A percentile compares a stretch with the other conserved stretches of the same genome.
These are phyloP conservation scores for Cirrhinus mrigala DNA, from an alignment of 2,797 vertebrate genomes.

Conservation along the genomic window DNA sequence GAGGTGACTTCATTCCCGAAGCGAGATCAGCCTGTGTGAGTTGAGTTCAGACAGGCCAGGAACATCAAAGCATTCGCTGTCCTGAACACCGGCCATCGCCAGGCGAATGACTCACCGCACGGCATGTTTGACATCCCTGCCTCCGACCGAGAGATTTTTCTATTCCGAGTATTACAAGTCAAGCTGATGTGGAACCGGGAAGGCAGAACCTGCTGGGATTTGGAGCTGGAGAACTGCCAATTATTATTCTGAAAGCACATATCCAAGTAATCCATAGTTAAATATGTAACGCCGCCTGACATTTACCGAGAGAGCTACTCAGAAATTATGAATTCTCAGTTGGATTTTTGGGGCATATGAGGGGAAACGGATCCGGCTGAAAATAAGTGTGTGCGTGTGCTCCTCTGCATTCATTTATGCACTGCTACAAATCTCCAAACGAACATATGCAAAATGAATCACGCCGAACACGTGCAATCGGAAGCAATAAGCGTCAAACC, in stretches of 20 bases:
- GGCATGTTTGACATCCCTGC: conserved; percentile 1
- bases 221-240: conserved; percentile 23
- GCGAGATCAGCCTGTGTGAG: conserved; percentile 17
- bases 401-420: conserved; percentile 31
- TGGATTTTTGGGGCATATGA: conserved; percentile 26
- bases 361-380: conserved; percentile 10
- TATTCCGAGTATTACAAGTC: conserved; percentile 11
- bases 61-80: conserved; percentile 22
- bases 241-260: conserved; percentile 49
- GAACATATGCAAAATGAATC: conserved; percentile 26
- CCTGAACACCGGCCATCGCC: conserved; percentile 9
- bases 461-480: conserved; percentile 44
- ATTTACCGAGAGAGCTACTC: conserved; percentile 47
- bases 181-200: conserved; percentile 18
- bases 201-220: conserved; percentile 36
- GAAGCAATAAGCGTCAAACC: conserved; percentile 56
- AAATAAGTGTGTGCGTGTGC: background rate
- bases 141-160: background rate
- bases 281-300: conserved; percentile 45
- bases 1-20: background rate
- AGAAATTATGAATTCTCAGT: conserved; percentile 39
- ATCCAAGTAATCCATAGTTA: conserved; percentile 42
- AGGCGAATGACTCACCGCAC: background rate
- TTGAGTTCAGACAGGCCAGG: conserved; percentile 27
- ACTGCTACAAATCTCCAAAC: conserved; percentile 38